Evolutionary conservation across 2,888 invertebrate species (phyloP), one percentile per base, ranked within the genome.

Genomic region (Erebia ligea): DNA sequence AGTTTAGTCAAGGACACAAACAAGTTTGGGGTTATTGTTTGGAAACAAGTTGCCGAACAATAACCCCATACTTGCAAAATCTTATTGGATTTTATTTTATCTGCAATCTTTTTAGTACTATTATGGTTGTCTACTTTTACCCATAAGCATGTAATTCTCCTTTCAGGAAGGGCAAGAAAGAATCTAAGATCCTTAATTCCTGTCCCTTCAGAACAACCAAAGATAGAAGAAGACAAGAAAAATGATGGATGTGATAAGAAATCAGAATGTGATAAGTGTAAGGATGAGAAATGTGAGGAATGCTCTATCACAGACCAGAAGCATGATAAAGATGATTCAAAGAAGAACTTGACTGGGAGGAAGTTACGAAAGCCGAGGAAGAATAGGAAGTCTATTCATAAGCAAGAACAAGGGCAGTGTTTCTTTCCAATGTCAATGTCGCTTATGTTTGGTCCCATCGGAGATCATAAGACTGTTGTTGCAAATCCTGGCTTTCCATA

Each of bases 401-500:
- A 90, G 75, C 87, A 87, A 68, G 89, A 94, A 13, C 84, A 84
- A n/a, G 87, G 86, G 1, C 88, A 89, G 72, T 92, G 86, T 73
- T 92, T 90, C 87, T 99, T 97, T 90, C 99, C 99, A 1, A 95
- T 97, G 85, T 98, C 98, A 21, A 97, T 98, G 96, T 96, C 97
- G 57, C 95, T 98, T 83, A 94, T 96, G 86, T 98, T 97, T 86
- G 99, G 98, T 62, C 96, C 97, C 15, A 94, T 97, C 74, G 95
- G 95, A 80, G 94, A 95, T 80, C 94, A 95, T 0, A 76, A 82
- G 1, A 77, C 87, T 88, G 95, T 82, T 79, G 86, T 81, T 73
- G 84, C 80, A 66, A 86, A 84, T 6, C 94, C 95, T 74, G 94
- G 94, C 50, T 99, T 99, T 88, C 99, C 99, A 0, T 95, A 97